Conservation (phyloP, 2,888 invertebrate genomes). For the Selenia dentaria region DNA sequence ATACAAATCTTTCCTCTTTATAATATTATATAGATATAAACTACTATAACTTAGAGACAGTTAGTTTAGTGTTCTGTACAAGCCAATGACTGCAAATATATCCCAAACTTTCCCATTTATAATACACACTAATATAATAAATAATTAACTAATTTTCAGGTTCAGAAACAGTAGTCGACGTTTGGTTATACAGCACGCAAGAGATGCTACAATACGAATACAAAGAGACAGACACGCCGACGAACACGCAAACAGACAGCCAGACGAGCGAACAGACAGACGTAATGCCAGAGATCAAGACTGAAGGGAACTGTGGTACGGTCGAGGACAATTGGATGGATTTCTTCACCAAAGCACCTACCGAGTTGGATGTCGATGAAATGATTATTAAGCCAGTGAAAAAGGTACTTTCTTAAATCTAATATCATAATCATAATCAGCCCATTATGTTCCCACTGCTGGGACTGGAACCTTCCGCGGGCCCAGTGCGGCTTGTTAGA, state of each 20-base stretch:
- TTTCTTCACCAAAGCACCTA: constrained; percentile 63
- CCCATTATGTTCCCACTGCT: no score
- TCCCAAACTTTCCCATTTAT: no score
- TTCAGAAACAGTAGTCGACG: constrained; percentile 91
- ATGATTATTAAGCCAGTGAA: constrained; percentile 69
- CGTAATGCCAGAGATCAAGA: constrained; percentile 15
- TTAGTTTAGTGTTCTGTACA: no score
- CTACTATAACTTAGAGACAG: no score
- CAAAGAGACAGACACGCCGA: constrained; percentile 44
- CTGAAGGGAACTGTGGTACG: constrained; percentile 15
- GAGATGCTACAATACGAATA: constrained; percentile 69
- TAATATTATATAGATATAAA: no score
- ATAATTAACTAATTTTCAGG: constrained; percentile 85
- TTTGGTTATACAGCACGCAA: constrained; percentile 86
- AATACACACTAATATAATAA: no score
- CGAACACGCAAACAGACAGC: constrained; percentile 15
- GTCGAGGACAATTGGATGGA: constrained; percentile 60
- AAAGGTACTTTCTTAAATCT: constrained; percentile 21
- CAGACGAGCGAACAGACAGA: constrained; percentile 5
- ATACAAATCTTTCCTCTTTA: no score
- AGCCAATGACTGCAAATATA: no score
- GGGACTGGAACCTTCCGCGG: no score
- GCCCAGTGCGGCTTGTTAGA: no score
- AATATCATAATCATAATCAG: no score
- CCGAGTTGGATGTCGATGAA: constrained; percentile 70